Percentiles rank a stretch among this genome's conserved stretches.
phyloP scores from a whole-genome alignment of 2,888 invertebrate genomes.

The Apodemia zela region DNA sequence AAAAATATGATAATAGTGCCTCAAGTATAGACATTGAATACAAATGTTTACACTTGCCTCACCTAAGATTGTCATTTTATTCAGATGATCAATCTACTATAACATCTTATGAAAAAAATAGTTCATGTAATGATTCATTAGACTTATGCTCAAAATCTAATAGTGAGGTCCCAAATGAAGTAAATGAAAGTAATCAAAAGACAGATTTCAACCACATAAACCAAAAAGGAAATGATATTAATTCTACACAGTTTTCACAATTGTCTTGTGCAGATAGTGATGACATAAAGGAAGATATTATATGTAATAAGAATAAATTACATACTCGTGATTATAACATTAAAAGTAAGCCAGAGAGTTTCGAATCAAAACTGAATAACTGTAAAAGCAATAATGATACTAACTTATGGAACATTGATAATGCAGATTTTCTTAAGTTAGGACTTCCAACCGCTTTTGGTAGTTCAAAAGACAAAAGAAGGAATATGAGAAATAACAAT shows the following conservation, averaged over 20 bases:
- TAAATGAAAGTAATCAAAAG: background rate
- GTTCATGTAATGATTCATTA: background rate
- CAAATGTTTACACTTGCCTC: background rate
- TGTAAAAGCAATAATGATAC: background rate
- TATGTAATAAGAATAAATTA: background rate
- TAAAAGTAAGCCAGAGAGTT: constrained; percentile 17
- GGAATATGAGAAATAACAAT: background rate
- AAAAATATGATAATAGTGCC: background rate
- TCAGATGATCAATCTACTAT: background rate
- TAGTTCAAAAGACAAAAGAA: constrained; percentile 34
- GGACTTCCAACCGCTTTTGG: constrained; percentile 47
- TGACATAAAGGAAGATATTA: background rate
- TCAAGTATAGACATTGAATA: background rate
- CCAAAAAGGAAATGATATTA: background rate
- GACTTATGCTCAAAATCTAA: background rate
- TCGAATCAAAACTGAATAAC: constrained; percentile 1
- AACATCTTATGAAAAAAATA: background rate
- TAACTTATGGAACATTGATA: constrained; percentile 13
- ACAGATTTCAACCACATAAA: background rate
- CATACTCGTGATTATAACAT: background rate
- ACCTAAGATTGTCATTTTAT: background rate
- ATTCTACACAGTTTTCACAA: constrained; percentile 9
- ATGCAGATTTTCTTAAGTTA: constrained; percentile 29
- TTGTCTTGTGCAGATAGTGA: background rate
- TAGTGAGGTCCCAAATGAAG: constrained; percentile 17